Percentiles rank a stretch among this genome's conserved stretches.
These are phyloP conservation scores for Nesidiocoris tenuis DNA, from an alignment of 2,888 invertebrate species.

Conservation along the genomic window DNA sequence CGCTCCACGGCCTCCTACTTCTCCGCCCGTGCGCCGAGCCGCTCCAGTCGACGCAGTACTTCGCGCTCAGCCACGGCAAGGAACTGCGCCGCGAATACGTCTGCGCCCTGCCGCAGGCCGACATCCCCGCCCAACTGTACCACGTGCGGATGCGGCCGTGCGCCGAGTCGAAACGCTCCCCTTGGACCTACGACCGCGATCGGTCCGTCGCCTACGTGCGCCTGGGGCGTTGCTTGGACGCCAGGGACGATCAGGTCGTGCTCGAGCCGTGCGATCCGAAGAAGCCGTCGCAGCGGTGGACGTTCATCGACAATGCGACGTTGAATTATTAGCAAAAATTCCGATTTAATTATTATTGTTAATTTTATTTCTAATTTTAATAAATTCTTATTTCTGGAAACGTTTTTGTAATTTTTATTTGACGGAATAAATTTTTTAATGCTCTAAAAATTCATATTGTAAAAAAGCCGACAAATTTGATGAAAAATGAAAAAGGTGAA, in stretches of 20 bases:
- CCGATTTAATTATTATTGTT: no score
- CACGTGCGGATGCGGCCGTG: conserved; percentile 1
- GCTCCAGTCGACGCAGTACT: conserved; percentile 16
- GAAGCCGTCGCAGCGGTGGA: conserved; percentile 21
- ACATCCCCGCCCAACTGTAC: neutral
- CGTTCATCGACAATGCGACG: conserved; percentile 1
- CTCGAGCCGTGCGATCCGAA: neutral
- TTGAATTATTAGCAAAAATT: no score
- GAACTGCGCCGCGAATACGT: conserved; percentile 19
- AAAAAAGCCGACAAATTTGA: no score
- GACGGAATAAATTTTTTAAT: no score
- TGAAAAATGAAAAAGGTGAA: no score
- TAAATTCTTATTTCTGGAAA: no score
- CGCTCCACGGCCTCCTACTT: neutral
- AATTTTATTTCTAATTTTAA: no score
- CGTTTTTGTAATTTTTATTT: no score
- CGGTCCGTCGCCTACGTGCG: neutral
- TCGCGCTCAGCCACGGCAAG: conserved; percentile 9
- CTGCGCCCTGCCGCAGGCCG: conserved; percentile 13
- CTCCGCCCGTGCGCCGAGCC: neutral
- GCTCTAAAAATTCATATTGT: no score
- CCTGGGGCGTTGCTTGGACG: conserved; percentile 4
- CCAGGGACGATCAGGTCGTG: neutral
- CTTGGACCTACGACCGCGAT: conserved; percentile 6
- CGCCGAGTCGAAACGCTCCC: neutral